Percentiles rank a stretch among this genome's conserved stretches.
phyloP scores from a whole-genome alignment of 2,888 invertebrate species.

The Eulithis prunata region DNA sequence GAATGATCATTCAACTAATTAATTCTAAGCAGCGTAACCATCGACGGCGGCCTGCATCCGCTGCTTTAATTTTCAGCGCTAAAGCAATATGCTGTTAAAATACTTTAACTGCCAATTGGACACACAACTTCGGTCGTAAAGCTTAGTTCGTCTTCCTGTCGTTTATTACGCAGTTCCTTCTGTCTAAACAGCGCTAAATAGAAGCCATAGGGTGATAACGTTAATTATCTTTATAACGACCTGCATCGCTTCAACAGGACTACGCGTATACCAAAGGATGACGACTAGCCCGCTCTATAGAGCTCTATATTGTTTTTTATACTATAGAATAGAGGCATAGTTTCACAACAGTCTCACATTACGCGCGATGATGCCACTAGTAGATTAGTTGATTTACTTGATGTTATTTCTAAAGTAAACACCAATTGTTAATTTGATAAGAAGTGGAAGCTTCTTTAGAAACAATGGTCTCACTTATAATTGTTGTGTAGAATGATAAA shows the following conservation, averaged over 20 bases:
- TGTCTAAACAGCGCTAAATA: constrained; percentile 52
- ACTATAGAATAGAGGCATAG: too few relatives aligned
- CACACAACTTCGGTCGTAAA: constrained; percentile 72
- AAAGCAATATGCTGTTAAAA: constrained; percentile 72
- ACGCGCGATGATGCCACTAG: background rate
- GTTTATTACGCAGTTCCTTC: constrained; percentile 64
- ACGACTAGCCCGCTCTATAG: background rate
- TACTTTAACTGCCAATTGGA: constrained; percentile 69
- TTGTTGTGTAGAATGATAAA: constrained; percentile 8
- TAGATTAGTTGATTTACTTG: background rate
- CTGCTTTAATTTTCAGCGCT: constrained; percentile 66
- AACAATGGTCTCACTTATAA: background rate
- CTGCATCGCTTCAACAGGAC: constrained; percentile 17
- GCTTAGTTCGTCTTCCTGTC: constrained; percentile 65
- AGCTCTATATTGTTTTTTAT: background rate
- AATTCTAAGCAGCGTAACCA: constrained; percentile 57
- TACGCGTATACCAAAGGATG: background rate
- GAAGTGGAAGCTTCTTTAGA: background rate
- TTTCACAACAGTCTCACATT: too few relatives aligned
- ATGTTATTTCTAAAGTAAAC: background rate
- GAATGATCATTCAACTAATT: constrained; percentile 70
- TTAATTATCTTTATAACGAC: constrained; percentile 47
- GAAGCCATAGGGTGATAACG: constrained; percentile 38
- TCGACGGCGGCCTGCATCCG: constrained; percentile 55
- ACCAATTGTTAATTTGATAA: background rate